These are phyloP conservation scores for Jaculus jaculus DNA, from an alignment of 2,113 vertebrate species.

Conservation along the genomic window DNA sequence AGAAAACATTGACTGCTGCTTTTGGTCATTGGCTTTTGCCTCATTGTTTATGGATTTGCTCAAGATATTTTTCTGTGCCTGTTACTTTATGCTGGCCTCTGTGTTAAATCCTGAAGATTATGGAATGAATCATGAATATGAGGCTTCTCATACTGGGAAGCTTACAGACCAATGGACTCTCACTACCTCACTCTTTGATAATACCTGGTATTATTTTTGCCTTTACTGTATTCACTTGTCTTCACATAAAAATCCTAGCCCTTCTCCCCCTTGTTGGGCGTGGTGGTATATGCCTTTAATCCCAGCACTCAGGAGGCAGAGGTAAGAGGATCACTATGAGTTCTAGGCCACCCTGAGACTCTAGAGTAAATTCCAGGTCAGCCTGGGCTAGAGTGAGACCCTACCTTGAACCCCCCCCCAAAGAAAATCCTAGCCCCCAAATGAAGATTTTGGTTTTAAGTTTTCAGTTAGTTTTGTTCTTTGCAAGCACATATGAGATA, in stretches of 20 bases:
- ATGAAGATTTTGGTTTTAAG: background rate
- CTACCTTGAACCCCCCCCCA: too few relatives aligned
- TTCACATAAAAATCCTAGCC: background rate
- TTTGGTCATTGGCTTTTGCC: background rate
- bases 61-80: background rate
- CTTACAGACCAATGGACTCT: background rate
- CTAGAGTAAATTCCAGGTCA: too few relatives aligned
- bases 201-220: background rate
- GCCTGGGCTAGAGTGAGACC: too few relatives aligned
- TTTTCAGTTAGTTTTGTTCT: background rate
- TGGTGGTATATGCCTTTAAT: too few relatives aligned
- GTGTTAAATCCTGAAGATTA: background rate
- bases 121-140: background rate
- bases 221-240: background rate
- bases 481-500: background rate
- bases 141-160: background rate
- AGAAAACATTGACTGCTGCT: background rate
- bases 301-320: too few relatives aligned
- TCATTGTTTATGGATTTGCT: background rate
- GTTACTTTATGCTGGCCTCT: background rate
- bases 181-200: background rate
- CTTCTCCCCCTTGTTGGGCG: too few relatives aligned
- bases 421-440: background rate
- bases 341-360: too few relatives aligned
- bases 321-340: too few relatives aligned